Conservation (phyloP, 2,113 vertebrate species). For the Bambusicola thoracicus region DNA sequence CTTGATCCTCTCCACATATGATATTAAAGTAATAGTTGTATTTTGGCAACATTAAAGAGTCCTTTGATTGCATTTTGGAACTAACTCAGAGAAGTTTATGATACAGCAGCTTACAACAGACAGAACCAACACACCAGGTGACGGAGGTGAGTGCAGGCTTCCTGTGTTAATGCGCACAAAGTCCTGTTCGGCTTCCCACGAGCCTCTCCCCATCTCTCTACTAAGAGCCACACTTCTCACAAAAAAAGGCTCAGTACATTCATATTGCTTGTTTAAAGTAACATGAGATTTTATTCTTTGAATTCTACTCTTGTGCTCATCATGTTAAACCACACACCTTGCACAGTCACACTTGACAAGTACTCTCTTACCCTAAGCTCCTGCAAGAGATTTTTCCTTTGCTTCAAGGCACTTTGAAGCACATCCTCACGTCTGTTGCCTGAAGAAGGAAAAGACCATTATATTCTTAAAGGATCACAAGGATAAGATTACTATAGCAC, state of each 20-base stretch:
- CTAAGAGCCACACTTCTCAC: background rate
- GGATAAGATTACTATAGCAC: background rate
- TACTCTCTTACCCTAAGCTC: slow-evolving; percentile 79
- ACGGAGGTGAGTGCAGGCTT: background rate
- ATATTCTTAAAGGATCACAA: background rate
- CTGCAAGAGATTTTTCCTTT: slow-evolving; percentile 81
- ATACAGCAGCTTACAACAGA: background rate
- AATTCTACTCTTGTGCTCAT: background rate
- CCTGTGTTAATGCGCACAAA: accelerated
- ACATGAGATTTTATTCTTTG: background rate
- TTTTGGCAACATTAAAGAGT: background rate
- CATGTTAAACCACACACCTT: background rate
- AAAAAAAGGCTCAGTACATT: background rate
- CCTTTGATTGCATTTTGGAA: background rate
- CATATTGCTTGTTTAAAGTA: background rate
- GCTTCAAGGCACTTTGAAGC: slow-evolving; percentile 77
- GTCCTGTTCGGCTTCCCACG: background rate
- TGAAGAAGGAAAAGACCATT: slow-evolving; percentile 39
- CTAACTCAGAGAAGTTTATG: background rate
- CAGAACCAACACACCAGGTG: background rate
- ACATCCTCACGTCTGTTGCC: slow-evolving; percentile 69
- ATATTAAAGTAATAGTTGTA: background rate
- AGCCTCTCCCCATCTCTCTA: background rate
- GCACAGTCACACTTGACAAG: background rate
- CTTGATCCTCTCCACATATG: background rate